These are phyloP conservation scores for Triplophysa siluroides DNA, from an alignment of 2,113 vertebrate genomes.

Conservation along the genomic window DNA sequence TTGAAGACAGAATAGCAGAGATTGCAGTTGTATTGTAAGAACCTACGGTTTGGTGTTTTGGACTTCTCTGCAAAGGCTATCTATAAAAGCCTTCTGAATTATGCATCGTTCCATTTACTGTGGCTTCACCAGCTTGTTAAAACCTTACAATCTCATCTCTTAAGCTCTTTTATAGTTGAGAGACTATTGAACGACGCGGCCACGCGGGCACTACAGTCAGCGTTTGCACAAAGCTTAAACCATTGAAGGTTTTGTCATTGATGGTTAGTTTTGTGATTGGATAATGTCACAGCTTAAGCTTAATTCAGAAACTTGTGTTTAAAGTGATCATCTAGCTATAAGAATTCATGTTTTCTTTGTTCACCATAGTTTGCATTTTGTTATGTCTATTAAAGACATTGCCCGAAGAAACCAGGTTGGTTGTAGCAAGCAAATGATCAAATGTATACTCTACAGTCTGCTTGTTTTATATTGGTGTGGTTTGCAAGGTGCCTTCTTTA, in stretches of 20 bases:
- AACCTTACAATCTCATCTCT: constrained; percentile 6
- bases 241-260: neutral
- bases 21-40: neutral
- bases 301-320: neutral
- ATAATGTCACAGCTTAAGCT: neutral
- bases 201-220: neutral
- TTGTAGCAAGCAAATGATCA: neutral
- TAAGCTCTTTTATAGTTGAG: constrained; percentile 18
- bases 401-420: neutral
- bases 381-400: neutral
- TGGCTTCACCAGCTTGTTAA: neutral
- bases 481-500: neutral
- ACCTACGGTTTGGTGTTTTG: neutral
- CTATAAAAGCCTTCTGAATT: constrained; percentile 3
- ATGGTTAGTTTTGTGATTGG: neutral
- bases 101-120: constrained; percentile 18
- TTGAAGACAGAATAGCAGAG: neutral
- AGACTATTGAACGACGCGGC: neutral
- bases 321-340: neutral
- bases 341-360: neutral
- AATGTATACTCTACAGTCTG: neutral
- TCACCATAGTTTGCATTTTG: neutral
- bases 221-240: neutral
- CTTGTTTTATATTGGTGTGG: neutral
- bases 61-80: neutral